A percentile compares a stretch with the other conserved stretches of the same genome.
These are phyloP conservation scores for Scaeva pyrastri DNA, from an alignment of 2,888 invertebrate genomes.

Conservation along the genomic window DNA sequence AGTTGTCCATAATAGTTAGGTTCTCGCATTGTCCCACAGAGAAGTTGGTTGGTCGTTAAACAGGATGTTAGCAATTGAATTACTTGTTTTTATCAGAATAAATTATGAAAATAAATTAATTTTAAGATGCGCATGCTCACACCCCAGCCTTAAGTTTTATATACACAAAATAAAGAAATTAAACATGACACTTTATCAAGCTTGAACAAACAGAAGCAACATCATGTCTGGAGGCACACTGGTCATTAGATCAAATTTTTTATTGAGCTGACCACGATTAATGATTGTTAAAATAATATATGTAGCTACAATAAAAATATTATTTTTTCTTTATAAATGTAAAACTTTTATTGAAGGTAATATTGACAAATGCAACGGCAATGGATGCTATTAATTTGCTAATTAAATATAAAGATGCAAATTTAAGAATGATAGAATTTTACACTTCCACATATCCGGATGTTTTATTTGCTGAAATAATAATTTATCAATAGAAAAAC, in stretches of 20 bases:
- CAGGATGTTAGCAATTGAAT: conserved; percentile 46
- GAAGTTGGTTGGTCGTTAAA: conserved; percentile 36
- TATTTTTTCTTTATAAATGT: conserved; percentile 4
- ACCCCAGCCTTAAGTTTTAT: conserved; percentile 26
- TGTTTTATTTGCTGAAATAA: not conserved
- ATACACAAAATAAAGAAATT: not conserved
- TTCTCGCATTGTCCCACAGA: conserved; percentile 29
- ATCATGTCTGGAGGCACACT: conserved; percentile 5
- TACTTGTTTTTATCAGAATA: conserved; percentile 39
- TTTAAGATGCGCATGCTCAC: conserved; percentile 3
- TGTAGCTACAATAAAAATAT: not conserved
- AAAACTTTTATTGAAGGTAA: conserved; percentile 22
- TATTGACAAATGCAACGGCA: conserved; percentile 7
- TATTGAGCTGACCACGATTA: conserved; percentile 36
- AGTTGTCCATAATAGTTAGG: not conserved
- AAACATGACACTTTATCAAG: conserved; percentile 37
- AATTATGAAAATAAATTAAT: conserved; percentile 31
- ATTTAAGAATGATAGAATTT: not conserved
- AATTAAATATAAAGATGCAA: conserved; percentile 10
- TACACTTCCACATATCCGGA: not conserved
- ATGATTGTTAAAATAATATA: conserved; percentile 30
- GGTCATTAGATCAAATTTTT: conserved; percentile 50
- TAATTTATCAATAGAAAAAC: not conserved
- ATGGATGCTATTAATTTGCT: not conserved
- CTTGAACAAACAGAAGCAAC: conserved; percentile 24